Evolutionary conservation across 2,113 vertebrate genomes (phyloP).

Genomic region (Eudyptes chrysolophus): DNA sequence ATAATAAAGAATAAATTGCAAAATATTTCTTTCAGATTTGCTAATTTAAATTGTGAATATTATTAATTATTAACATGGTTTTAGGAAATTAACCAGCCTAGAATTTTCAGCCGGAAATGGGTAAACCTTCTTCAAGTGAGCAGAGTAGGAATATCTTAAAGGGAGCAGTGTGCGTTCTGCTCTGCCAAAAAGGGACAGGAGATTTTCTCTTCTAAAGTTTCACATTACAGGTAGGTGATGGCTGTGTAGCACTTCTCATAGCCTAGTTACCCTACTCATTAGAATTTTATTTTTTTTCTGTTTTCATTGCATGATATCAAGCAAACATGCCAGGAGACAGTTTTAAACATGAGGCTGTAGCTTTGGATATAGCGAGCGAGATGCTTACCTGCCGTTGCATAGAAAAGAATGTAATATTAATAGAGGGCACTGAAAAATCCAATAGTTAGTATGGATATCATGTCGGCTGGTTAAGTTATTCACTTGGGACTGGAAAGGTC

Average conservation of each 20-base stretch:
- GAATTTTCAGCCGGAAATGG: neutral
- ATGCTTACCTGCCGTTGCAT: neutral
- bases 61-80: neutral
- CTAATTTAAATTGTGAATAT: neutral
- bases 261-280: neutral
- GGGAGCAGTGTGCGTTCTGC: neutral
- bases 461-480: neutral
- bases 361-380: neutral
- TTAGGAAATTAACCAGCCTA: neutral
- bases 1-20: neutral
- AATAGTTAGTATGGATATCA: neutral
- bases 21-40: neutral
- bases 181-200: neutral
- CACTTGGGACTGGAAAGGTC: neutral
- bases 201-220: neutral
- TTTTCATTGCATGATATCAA: neutral
- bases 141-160: neutral
- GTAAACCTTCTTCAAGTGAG: neutral
- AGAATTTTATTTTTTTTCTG: neutral
- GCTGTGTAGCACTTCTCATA: neutral
- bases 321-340: neutral
- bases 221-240: neutral
- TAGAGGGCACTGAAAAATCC: neutral
- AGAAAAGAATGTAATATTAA: neutral
- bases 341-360: neutral